phyloP scores from a whole-genome alignment of 1,140 invertebrate species.

The Sycophaga agraensis region DNA sequence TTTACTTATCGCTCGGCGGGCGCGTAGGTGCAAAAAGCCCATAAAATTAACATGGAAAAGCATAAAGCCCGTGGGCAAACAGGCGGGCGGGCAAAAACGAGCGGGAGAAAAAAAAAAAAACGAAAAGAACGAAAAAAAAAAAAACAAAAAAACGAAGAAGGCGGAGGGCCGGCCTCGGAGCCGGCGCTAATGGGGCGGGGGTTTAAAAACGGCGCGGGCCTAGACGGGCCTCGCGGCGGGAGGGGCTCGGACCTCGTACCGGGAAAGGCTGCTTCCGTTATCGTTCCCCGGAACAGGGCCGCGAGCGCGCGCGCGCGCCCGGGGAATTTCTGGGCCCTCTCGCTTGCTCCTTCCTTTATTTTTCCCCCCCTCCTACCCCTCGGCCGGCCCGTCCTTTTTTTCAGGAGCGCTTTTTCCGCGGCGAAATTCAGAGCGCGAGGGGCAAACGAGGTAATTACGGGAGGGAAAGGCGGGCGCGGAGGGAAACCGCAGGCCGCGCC shows the following conservation, averaged over 20 bases:
- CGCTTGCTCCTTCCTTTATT: too few relatives aligned
- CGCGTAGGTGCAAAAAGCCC: too few relatives aligned
- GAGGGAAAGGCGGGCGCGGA: conserved; percentile 29
- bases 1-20: conserved; percentile 4
- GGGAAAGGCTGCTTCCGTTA: conserved; percentile 22
- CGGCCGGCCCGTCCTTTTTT: too few relatives aligned
- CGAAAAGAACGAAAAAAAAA: not conserved
- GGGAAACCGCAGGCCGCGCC: conserved; percentile 53
- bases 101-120: conserved; percentile 7
- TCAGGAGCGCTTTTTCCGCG: not conserved
- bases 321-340: too few relatives aligned
- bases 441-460: conserved; percentile 46
- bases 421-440: conserved; percentile 20
- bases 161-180: too few relatives aligned
- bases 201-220: conserved; percentile 1
- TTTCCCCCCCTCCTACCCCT: too few relatives aligned
- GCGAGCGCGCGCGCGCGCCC: too few relatives aligned
- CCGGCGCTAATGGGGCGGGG: conserved; percentile 8
- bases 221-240: too few relatives aligned
- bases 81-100: not conserved
- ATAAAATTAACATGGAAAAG: conserved; percentile 21
- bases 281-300: conserved; percentile 4
- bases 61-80: conserved; percentile 5
- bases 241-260: too few relatives aligned
- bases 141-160: not conserved